Base-by-base conservation (phyloP, 2,113 vertebrate genomes). In the Eulemur macaco region DNA sequence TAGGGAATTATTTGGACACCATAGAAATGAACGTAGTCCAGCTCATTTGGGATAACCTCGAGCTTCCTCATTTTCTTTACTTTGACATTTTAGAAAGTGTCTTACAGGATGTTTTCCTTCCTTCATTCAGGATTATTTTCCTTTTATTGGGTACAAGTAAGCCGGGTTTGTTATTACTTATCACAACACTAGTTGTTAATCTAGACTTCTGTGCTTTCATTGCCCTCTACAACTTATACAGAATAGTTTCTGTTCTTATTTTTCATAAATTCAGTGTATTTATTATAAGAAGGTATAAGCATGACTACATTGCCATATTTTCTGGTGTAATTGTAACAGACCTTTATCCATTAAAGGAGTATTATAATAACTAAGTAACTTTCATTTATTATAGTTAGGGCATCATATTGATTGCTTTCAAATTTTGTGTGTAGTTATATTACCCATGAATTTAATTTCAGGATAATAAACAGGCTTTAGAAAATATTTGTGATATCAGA, bases 371-470 rank as follows among this genome's bases (percentile, higher is more conserved):
- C 14, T 18, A 86, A 89, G 39, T 86, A 31, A 34, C 29, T 86
- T 93, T 45, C 60, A 69, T 86, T 82, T 45, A 64, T 5, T 47
- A 12, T 81, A 58, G 14, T 64, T 66, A 83, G 88, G 8, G 21
- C 42, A 45, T 92, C 29, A 66, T 34, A 66, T 37, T 23, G 39
- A 60, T 17, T 39, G 8, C 31, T 66, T 64, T 58, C 31, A 85
- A 86, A 68, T 73, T 64, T 63, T 66, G 6, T 82, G 11, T 56
- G 27, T 80, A 31, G 34, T 68, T 83, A 4, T 50, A 56, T 80
- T 47, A 64, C 45, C 82, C 58, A 23, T 66, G 63, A 42, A 52
- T 92, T 83, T 95, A 39, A 91, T n/a, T 93, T 95, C 37, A 66
- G 63, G 52, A 50, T 18, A 91, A 54, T 68, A 50, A 45, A 78